phyloP scores from a whole-genome alignment of 2,888 invertebrate species.

The Hedychridium roseum region DNA sequence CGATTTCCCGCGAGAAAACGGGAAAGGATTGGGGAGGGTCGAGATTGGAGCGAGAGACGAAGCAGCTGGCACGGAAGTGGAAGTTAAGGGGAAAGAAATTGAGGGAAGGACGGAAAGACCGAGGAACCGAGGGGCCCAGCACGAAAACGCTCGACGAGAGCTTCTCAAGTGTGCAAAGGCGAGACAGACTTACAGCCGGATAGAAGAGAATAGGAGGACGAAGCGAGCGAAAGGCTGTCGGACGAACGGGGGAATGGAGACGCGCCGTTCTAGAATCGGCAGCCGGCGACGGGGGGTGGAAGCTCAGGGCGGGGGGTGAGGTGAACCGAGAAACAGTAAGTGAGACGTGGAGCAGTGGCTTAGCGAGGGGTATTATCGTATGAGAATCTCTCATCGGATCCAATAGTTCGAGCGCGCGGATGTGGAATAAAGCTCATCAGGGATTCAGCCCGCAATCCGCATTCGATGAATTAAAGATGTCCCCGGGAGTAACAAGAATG shows the following conservation, averaged over 20 bases:
- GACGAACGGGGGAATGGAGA: constrained; percentile 8
- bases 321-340: constrained; percentile 29
- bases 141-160: constrained; percentile 43
- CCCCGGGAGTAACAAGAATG: constrained; percentile 61
- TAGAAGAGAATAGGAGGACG: constrained; percentile 18
- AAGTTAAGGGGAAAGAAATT: constrained; percentile 15
- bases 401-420: constrained; percentile 60
- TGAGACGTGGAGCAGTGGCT: constrained; percentile 44
- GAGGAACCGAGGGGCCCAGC: constrained; percentile 30
- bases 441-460: constrained; percentile 62
- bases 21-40: constrained; percentile 50
- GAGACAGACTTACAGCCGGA: constrained; percentile 20
- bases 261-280: too few species aligned
- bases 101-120: constrained; percentile 16
- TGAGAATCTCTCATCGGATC: constrained; percentile 59
- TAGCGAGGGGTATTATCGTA: constrained; percentile 57
- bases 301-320: constrained; percentile 17
- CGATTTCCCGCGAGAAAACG: constrained; percentile 56
- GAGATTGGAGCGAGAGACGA: constrained; percentile 47
- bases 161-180: constrained; percentile 38
- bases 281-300: constrained; percentile 1
- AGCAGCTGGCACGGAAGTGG: constrained; percentile 31
- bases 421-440: constrained; percentile 63
- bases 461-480: constrained; percentile 64
- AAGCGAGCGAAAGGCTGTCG: constrained; percentile 7